A percentile compares a stretch with the other conserved stretches of the same genome.
Evolutionary conservation across 2,888 invertebrate species (phyloP).

Genomic region (Epirrhoe alternata): DNA sequence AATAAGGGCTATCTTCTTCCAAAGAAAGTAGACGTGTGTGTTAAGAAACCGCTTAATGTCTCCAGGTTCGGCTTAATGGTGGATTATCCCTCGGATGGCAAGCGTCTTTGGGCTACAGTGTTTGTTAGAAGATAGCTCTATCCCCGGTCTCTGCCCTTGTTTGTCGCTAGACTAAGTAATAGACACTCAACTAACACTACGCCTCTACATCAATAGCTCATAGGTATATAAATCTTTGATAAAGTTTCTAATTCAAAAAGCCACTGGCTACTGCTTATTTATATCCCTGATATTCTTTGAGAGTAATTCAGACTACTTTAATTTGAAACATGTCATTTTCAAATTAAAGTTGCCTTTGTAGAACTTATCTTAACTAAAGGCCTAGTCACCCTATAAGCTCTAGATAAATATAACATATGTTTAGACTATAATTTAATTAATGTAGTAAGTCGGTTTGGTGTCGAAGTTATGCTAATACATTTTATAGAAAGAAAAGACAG

Average conservation of each 20-base stretch:
- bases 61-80: not conserved
- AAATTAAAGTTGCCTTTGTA: constrained; percentile 28
- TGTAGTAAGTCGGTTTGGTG: constrained; percentile 72
- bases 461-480: constrained; percentile 65
- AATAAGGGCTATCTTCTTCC: not conserved
- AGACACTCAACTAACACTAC: constrained; percentile 56
- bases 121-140: not conserved
- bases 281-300: constrained; percentile 73
- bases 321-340: constrained; percentile 14
- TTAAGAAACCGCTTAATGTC: not conserved
- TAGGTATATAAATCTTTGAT: constrained; percentile 78
- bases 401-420: constrained; percentile 80
- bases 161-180: constrained; percentile 26
- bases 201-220: constrained; percentile 72
- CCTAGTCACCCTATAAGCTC: constrained; percentile 83
- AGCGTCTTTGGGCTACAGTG: too few species aligned
- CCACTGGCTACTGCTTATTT: constrained; percentile 64
- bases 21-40: not conserved
- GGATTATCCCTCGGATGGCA: not conserved
- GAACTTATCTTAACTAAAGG: constrained; percentile 57
- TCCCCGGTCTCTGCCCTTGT: constrained; percentile 24
- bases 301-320: constrained; percentile 48
- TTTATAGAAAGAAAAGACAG: constrained; percentile 65
- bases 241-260: constrained; percentile 72
- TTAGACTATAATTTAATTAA: constrained; percentile 64